A percentile compares a stretch with the other conserved stretches of the same genome.
These are phyloP conservation scores for Okapia johnstoni DNA, from an alignment of 2,113 vertebrate species.

Conservation along the genomic window DNA sequence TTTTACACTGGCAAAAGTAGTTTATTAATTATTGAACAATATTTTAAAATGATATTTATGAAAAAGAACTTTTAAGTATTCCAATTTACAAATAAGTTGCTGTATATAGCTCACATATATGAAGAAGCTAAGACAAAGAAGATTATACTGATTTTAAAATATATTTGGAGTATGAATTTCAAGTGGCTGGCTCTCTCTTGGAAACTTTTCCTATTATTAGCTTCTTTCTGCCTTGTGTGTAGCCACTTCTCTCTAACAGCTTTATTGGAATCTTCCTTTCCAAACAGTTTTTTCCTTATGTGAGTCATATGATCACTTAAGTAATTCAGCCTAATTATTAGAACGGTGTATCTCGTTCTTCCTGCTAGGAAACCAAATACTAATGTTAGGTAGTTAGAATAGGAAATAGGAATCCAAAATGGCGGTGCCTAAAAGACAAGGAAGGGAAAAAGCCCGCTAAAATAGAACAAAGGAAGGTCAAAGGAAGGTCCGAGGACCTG, in stretches of 20 bases:
- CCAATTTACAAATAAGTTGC: constrained; percentile 28
- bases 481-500: too few relatives aligned
- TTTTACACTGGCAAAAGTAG: constrained; percentile 5
- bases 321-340: background rate
- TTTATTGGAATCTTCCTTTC: constrained; percentile 29
- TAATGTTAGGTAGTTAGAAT: too few relatives aligned
- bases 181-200: background rate
- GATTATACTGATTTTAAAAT: constrained; percentile 45
- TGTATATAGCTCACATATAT: background rate
- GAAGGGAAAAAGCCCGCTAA: too few relatives aligned
- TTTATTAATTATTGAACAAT: background rate
- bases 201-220: background rate
- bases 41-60: background rate
- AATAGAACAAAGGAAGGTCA: too few relatives aligned
- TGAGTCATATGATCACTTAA: constrained; percentile 8
- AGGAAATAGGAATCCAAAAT: too few relatives aligned
- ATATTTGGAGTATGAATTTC: background rate
- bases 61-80: background rate
- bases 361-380: background rate
- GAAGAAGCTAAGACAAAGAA: background rate
- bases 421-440: too few relatives aligned
- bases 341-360: background rate
- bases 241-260: background rate
- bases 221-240: background rate
- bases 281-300: background rate